Evolutionary conservation across 1,140 invertebrate species (phyloP), one percentile per base, ranked within the genome.

Genomic region (Mycetomoellerius zeteki): DNA sequence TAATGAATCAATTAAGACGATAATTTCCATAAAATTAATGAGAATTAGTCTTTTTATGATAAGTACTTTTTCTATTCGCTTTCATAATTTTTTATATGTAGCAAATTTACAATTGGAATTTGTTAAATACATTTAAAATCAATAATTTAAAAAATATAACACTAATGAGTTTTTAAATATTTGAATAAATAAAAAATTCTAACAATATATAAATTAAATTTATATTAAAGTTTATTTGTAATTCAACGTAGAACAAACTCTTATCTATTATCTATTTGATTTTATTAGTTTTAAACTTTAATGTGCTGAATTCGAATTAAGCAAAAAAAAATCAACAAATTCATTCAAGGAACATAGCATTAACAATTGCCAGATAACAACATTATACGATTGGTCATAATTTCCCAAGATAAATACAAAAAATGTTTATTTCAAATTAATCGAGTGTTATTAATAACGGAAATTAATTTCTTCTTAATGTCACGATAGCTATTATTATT

Each of bases 1-100:
- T 47, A 56, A 75, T 33, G 27, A 64, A n/a, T 24, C 54, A n/a
- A 72, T 87, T 87, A 72, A 81, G 2, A 67, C 43, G 43, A 56
- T 82, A 43, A 72, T 56, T 37, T 58, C 19, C 7, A 2, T 43
- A 24, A 80, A 67, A 58, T 37, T 62, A 24, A 27, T 7, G 5
- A 24, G 27, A 7, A n/a, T 2, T 8, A 10, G 10, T 81, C 10
- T 1, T 56, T 24, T 24, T 37, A 65, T 62, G 21, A 58, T 7
- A 7, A 6, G 7, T 6, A n/a, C 65, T 27, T 71, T 56, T n/a
- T 56, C 30, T 54, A 19, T 21, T 21, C 7, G 37, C 24, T 64
- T 75, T 64, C 27, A 43, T 21, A 43, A 82, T 47, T 6, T n/a
- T 62, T 47, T 30, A 30, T n/a, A 43, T 43, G 37, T 12, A n/a